A percentile compares a stretch with the other conserved stretches of the same genome.
Evolutionary conservation across 2,113 vertebrate genomes (phyloP).

Genomic region (Dolichotis patagonum): DNA sequence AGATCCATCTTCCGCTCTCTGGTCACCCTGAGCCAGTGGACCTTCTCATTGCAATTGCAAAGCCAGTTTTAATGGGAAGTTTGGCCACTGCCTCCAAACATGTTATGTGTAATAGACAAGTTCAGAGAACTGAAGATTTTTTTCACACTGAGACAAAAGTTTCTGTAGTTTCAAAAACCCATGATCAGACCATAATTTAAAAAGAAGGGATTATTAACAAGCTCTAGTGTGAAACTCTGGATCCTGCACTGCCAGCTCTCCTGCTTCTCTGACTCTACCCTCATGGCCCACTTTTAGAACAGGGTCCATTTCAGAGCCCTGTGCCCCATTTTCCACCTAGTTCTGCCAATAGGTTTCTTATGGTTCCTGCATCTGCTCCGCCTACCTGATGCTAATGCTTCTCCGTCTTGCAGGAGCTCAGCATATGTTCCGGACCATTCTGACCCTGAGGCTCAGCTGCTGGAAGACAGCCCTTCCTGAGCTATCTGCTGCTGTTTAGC

Average conservation of each 20-base stretch:
- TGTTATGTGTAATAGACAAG: not conserved
- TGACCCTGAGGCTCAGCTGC: not conserved
- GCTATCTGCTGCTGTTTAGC: not conserved
- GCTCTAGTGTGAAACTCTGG: not conserved
- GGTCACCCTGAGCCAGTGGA: not conserved
- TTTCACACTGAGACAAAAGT: not conserved
- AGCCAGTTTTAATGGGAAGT: constrained; percentile 30
- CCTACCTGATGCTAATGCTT: not conserved
- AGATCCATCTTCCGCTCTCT: not conserved
- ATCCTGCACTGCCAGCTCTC: not conserved
- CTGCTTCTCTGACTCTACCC: not conserved
- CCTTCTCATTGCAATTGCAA: not conserved
- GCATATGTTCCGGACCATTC: not conserved
- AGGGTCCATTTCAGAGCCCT: not conserved
- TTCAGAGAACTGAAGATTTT: not conserved
- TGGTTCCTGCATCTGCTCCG: not conserved
- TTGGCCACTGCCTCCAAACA: constrained; percentile 3
- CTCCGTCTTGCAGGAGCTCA: not conserved
- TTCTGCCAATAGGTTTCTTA: not conserved
- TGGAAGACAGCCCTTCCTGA: not conserved
- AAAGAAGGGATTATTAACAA: not conserved
- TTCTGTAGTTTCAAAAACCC: not conserved
- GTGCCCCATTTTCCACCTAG: not conserved
- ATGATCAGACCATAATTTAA: not conserved
- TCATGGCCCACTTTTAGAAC: not conserved